Percentiles rank a stretch among this genome's conserved stretches.
phyloP scores from a whole-genome alignment of 2,888 invertebrate species.

The Diachrysia chrysitis region DNA sequence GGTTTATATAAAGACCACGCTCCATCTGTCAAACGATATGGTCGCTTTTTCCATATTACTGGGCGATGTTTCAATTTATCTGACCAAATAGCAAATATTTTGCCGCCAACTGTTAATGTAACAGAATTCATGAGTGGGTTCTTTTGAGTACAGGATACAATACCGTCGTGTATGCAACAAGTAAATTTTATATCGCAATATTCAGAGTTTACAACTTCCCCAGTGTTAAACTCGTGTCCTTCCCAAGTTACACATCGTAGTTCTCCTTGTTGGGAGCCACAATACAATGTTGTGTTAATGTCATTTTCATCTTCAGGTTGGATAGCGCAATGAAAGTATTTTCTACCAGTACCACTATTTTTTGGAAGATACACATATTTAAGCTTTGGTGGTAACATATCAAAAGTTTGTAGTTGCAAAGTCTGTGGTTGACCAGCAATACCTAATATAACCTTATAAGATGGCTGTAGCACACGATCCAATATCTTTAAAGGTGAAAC shows the following conservation, averaged over 20 bases:
- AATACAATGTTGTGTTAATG: constrained; percentile 73
- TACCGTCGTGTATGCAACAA: constrained; percentile 92
- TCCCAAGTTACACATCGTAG: constrained; percentile 89
- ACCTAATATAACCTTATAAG: constrained; percentile 88
- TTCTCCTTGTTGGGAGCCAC: constrained; percentile 83
- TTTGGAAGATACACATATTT: constrained; percentile 75
- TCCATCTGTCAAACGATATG: constrained; percentile 90
- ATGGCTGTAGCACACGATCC: constrained; percentile 90
- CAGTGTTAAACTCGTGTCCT: constrained; percentile 91
- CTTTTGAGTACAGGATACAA: constrained; percentile 89
- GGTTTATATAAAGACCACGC: constrained; percentile 94
- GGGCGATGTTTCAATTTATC: constrained; percentile 90
- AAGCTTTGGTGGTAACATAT: constrained; percentile 73
- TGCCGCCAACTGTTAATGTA: constrained; percentile 93
- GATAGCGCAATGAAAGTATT: constrained; percentile 79
- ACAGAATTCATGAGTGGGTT: constrained; percentile 91
- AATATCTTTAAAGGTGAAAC: constrained; percentile 90
- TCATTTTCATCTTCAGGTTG: constrained; percentile 72
- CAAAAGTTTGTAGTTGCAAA: constrained; percentile 82
- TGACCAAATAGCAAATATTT: constrained; percentile 93
- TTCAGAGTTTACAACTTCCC: constrained; percentile 90
- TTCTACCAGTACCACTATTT: constrained; percentile 76
- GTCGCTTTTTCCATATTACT: constrained; percentile 91
- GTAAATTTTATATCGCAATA: constrained; percentile 80
- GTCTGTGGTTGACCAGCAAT: constrained; percentile 80